These are phyloP conservation scores for Crambe crambe DNA, from an alignment of 37 sponge, comb jelly and placozoan species.

Conservation along the genomic window DNA sequence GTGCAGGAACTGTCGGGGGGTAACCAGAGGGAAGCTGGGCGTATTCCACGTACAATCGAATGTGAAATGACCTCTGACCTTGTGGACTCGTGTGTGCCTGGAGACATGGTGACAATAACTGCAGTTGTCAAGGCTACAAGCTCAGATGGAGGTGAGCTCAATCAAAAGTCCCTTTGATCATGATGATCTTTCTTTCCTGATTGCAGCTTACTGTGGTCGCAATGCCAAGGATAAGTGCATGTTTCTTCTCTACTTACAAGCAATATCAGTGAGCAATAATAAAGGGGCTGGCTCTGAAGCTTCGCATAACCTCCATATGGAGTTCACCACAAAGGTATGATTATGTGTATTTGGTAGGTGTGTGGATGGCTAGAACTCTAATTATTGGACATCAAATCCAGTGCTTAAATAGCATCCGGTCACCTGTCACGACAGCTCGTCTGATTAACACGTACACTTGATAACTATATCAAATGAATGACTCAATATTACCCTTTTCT, in stretches of 20 bases:
- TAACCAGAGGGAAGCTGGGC: slow-evolving; percentile 79
- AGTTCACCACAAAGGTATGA: slow-evolving; percentile 77
- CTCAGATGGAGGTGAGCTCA: slow-evolving; percentile 60
- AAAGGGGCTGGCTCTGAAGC: slow-evolving; percentile 18
- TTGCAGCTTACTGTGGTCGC: slow-evolving; percentile 29
- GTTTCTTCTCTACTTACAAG: slow-evolving; percentile 89
- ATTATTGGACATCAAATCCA: not conserved
- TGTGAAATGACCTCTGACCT: slow-evolving; percentile 91
- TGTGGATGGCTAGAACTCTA: not conserved
- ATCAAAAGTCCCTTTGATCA: too few relatives aligned
- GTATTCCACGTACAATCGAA: slow-evolving; percentile 92
- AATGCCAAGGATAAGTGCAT: slow-evolving; percentile 88
- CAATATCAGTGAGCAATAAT: slow-evolving; percentile 66
- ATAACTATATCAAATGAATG: too few relatives aligned
- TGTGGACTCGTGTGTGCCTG: slow-evolving; percentile 94
- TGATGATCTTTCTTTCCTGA: not conserved
- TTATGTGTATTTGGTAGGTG: not conserved
- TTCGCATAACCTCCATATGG: slow-evolving; percentile 45
- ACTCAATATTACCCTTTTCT: too few relatives aligned
- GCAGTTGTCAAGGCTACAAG: slow-evolving; percentile 95
- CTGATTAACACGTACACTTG: too few relatives aligned
- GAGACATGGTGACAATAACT: slow-evolving; percentile 91
- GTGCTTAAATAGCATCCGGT: slow-evolving; percentile 1
- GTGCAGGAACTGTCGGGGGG: slow-evolving; percentile 82
- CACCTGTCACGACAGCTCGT: too few relatives aligned